These are phyloP conservation scores for Lanius ludovicianus DNA, from an alignment of 2,113 vertebrate genomes.

Conservation along the genomic window DNA sequence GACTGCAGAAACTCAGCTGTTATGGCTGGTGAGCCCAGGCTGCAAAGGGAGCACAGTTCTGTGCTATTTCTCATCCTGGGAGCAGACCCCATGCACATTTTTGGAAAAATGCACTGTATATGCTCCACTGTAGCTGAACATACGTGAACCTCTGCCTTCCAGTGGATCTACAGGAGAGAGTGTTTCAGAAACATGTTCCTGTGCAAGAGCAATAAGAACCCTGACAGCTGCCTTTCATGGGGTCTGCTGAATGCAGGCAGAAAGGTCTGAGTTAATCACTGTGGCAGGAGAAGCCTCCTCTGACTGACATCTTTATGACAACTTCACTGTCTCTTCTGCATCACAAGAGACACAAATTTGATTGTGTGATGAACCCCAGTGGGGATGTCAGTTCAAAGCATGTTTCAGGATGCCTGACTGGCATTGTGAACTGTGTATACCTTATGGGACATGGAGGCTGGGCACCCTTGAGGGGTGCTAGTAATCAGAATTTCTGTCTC, in stretches of 20 bases:
- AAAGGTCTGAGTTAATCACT: not conserved
- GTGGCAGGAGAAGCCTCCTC: not conserved
- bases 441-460: not conserved
- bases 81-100: not conserved
- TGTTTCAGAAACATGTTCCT: not conserved
- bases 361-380: not conserved
- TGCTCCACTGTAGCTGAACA: not conserved
- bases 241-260: fast-evolving
- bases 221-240: not conserved
- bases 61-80: not conserved
- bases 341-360: not conserved
- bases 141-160: not conserved
- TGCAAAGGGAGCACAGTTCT: not conserved
- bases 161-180: not conserved
- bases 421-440: not conserved
- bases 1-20: not conserved
- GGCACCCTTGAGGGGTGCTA: not conserved
- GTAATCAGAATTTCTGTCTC: not conserved
- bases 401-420: not conserved
- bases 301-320: not conserved
- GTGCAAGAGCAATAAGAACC: not conserved
- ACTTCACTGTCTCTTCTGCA: not conserved
- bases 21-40: not conserved
- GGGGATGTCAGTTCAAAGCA: not conserved
- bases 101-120: not conserved